phyloP scores from a whole-genome alignment of 2,113 vertebrate genomes.

The Epinephelus moara region DNA sequence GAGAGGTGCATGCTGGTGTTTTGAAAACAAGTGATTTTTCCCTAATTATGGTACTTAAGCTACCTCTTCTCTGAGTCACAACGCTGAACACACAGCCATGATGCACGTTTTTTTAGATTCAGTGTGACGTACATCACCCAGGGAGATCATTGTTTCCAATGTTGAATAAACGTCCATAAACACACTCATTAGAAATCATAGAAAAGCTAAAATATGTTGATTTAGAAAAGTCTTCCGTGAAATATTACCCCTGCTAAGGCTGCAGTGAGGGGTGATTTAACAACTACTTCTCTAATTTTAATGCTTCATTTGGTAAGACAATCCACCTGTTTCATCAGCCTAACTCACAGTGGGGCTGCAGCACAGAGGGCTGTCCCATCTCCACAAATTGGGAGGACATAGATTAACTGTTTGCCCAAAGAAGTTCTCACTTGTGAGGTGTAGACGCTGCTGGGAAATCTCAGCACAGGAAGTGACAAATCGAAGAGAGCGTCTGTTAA shows the following conservation, averaged over 20 bases:
- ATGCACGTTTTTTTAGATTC: not conserved
- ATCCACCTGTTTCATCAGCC: not conserved
- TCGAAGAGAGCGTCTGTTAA: constrained; percentile 10
- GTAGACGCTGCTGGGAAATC: constrained; percentile 11
- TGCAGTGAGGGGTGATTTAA: not conserved
- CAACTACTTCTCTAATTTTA: constrained; percentile 6
- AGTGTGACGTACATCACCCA: not conserved
- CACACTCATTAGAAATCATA: not conserved
- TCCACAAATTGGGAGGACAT: constrained; percentile 10
- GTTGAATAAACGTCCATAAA: not conserved
- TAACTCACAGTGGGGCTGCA: constrained; percentile 1
- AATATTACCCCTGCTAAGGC: not conserved
- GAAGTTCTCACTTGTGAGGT: constrained; percentile 7
- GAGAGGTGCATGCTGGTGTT: not conserved
- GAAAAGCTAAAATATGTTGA: not conserved
- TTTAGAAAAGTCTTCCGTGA: not conserved
- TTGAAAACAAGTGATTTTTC: not conserved
- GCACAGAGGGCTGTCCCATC: constrained; percentile 4
- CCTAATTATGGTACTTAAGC: not conserved
- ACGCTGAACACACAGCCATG: not conserved
- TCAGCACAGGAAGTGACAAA: constrained; percentile 8
- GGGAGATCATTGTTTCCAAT: not conserved
- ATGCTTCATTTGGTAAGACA: constrained; percentile 6
- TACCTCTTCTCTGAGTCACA: not conserved
- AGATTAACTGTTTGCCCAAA: constrained; percentile 17